These are phyloP conservation scores for Buathra laborator DNA, from an alignment of 2,888 invertebrate genomes.

Conservation along the genomic window DNA sequence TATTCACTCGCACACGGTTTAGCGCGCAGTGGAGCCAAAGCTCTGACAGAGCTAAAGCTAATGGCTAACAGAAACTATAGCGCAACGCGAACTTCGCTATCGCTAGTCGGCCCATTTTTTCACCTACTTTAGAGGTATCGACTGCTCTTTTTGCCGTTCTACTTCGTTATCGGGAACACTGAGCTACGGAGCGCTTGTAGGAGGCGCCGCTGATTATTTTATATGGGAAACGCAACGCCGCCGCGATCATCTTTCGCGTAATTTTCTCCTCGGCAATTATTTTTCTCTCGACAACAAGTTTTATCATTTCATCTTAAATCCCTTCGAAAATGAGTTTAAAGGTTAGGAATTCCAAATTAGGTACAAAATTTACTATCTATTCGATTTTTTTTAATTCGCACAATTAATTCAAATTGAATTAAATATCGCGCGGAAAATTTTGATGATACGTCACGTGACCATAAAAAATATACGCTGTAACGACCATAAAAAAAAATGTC, in stretches of 20 bases:
- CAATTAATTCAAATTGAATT: too few relatives aligned
- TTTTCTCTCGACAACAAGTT: too few relatives aligned
- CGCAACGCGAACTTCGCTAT: constrained; percentile 75
- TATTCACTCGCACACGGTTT: neutral
- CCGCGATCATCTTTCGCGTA: neutral
- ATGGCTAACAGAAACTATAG: constrained; percentile 27
- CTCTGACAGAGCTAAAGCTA: constrained; percentile 10
- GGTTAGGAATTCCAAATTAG: too few relatives aligned
- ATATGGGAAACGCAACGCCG: constrained; percentile 23
- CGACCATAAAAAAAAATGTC: too few relatives aligned
- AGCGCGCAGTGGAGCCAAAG: constrained; percentile 11
- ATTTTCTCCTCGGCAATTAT: too few relatives aligned
- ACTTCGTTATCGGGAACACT: constrained; percentile 75
- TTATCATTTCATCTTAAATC: too few relatives aligned
- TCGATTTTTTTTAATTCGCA: too few relatives aligned
- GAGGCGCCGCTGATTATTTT: constrained; percentile 33
- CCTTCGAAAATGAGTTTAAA: too few relatives aligned
- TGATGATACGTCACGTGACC: too few relatives aligned
- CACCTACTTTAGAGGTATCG: constrained; percentile 83
- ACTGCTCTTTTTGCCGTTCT: constrained; percentile 82
- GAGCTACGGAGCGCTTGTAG: constrained; percentile 14
- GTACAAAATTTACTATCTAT: too few relatives aligned
- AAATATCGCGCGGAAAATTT: too few relatives aligned
- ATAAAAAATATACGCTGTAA: too few relatives aligned
- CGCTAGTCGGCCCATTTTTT: constrained; percentile 81